These are phyloP conservation scores for Rallus limicola DNA, from an alignment of 2,113 vertebrate genomes.

Conservation along the genomic window DNA sequence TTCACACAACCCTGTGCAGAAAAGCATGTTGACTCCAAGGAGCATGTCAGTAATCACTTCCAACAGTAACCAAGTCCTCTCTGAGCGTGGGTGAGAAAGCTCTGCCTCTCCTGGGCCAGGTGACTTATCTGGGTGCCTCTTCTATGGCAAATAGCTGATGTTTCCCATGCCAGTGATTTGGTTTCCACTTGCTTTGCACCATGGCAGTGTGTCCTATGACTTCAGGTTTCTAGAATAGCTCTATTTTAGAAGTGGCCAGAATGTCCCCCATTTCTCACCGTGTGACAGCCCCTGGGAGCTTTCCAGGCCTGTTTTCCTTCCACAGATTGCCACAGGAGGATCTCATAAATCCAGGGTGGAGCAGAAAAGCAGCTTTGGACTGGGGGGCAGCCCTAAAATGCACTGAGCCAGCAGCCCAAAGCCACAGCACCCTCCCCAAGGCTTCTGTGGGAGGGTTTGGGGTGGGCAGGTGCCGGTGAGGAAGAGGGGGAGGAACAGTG, in stretches of 20 bases:
- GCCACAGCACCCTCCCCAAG: neutral
- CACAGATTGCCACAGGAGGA: neutral
- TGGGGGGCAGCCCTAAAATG: neutral
- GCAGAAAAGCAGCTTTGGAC: neutral
- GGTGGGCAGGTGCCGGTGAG: neutral
- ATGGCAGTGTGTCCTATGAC: fast-evolving
- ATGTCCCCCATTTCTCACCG: neutral
- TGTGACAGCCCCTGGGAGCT: neutral
- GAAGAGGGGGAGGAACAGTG: neutral
- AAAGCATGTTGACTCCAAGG: neutral
- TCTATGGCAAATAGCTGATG: neutral
- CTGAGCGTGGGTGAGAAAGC: neutral
- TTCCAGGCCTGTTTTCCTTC: neutral
- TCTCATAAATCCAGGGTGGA: neutral
- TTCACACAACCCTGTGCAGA: neutral
- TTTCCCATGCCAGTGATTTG: neutral
- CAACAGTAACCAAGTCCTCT: neutral
- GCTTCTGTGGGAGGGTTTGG: fast-evolving
- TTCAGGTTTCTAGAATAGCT: neutral
- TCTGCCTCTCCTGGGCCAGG: neutral
- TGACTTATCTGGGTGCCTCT: fast-evolving
- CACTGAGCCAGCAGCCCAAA: fast-evolving
- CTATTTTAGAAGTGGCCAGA: neutral
- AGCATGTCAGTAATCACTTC: fast-evolving
- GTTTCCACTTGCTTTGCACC: neutral